Conservation (phyloP, 2,113 vertebrate genomes). For the Rhagologus leucostigma region DNA sequence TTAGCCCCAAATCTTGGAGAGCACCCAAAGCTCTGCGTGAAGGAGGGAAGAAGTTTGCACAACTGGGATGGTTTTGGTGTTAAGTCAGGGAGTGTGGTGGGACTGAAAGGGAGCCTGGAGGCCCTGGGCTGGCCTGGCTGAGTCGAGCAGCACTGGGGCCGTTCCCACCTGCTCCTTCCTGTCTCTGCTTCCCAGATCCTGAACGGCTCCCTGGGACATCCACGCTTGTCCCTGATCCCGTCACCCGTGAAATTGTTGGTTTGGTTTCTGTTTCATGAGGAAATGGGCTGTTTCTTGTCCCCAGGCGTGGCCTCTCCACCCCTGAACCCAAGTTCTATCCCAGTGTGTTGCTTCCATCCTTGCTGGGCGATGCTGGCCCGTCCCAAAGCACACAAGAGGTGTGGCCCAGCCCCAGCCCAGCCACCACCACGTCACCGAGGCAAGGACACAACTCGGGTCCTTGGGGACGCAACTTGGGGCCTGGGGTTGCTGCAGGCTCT, state of each 20-base stretch:
- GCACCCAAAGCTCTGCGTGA: background rate
- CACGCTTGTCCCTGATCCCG: background rate
- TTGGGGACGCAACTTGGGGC: background rate
- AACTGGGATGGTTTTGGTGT: background rate
- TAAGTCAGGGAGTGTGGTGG: background rate
- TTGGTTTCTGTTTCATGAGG: background rate
- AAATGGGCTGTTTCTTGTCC: background rate
- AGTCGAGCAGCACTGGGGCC: background rate
- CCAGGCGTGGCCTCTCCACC: background rate
- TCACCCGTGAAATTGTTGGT: background rate
- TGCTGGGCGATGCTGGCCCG: background rate
- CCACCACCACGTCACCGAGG: fast-evolving
- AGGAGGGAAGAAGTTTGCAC: background rate
- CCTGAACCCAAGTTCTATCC: background rate
- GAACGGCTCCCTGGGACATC: fast-evolving
- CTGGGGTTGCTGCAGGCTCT: background rate
- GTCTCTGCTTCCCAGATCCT: background rate
- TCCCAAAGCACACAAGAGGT: background rate
- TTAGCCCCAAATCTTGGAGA: background rate
- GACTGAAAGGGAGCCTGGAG: background rate
- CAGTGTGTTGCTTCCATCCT: background rate
- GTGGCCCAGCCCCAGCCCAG: background rate
- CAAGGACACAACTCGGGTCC: background rate
- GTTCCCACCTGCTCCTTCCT: background rate
- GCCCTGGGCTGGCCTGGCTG: background rate